These are phyloP conservation scores for Rhynchotus rufescens DNA, from an alignment of 2,797 vertebrate species.

Conservation along the genomic window DNA sequence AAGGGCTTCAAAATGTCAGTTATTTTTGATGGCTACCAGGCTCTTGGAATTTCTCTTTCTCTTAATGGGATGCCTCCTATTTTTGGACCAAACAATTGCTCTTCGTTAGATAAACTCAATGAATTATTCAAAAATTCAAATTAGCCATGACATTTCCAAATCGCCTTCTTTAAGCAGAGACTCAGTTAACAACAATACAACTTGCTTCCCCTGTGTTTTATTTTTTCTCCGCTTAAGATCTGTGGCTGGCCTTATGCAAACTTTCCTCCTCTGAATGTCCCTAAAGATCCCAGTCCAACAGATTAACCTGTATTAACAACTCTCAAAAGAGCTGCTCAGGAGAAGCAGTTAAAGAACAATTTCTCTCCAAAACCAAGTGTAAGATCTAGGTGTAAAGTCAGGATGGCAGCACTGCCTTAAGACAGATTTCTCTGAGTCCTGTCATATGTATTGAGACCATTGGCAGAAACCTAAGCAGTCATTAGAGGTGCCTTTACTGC, in stretches of 20 bases:
- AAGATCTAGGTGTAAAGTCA: neutral
- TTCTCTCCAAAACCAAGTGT: neutral
- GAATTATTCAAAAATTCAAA: constrained; percentile 69
- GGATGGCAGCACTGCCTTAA: neutral
- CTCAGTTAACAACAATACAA: constrained; percentile 34
- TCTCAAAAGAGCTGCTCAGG: neutral
- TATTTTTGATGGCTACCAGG: constrained; percentile 47
- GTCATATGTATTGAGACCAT: fast-evolving
- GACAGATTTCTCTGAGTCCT: neutral
- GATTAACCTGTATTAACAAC: neutral
- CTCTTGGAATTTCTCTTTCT: constrained; percentile 41
- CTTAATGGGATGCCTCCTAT: constrained; percentile 54
- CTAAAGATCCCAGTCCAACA: neutral
- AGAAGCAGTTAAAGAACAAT: neutral
- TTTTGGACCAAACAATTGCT: constrained; percentile 64
- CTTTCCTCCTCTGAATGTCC: constrained; percentile 1
- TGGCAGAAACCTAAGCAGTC: neutral
- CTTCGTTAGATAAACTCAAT: constrained; percentile 1
- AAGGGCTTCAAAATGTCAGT: constrained; percentile 33
- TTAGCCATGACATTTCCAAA: constrained; percentile 56
- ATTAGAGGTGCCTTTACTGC: neutral
- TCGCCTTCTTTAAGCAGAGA: constrained; percentile 10
- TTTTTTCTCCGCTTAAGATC: neutral
- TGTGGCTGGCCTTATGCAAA: neutral
- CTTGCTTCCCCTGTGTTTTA: constrained; percentile 1